phyloP scores from a whole-genome alignment of 2,888 invertebrate genomes.

The Cephonodes hylas region DNA sequence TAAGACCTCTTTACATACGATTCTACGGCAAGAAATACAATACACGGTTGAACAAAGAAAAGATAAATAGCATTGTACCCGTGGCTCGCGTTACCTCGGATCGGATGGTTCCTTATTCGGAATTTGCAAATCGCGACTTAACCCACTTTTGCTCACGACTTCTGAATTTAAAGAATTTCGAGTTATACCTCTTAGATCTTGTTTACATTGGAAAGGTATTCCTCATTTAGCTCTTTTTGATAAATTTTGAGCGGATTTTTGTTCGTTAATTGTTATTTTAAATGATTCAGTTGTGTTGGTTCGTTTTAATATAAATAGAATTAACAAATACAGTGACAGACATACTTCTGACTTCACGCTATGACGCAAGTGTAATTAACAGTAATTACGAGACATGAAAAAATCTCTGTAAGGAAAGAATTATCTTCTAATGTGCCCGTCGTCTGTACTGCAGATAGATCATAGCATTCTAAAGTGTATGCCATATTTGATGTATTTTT shows the following conservation, averaged over 20 bases:
- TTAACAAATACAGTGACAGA: too few relatives aligned
- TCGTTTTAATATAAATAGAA: too few relatives aligned
- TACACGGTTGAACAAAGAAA: constrained; percentile 20
- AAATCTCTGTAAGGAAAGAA: too few relatives aligned
- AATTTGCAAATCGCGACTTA: constrained; percentile 47
- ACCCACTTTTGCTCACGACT: constrained; percentile 33
- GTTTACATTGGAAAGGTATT: constrained; percentile 18
- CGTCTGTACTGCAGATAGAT: too few relatives aligned
- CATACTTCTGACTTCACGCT: too few relatives aligned
- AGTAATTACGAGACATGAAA: too few relatives aligned
- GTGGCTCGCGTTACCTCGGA: constrained; percentile 29
- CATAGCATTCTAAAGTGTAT: too few relatives aligned
- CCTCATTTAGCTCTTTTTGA: background rate
- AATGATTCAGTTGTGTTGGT: too few relatives aligned
- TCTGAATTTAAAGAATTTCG: constrained; percentile 5
- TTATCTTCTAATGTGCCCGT: too few relatives aligned
- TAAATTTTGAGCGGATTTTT: background rate
- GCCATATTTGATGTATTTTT: too few relatives aligned
- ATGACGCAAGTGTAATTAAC: too few relatives aligned
- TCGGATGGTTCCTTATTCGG: constrained; percentile 29
- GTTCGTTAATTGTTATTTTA: background rate
- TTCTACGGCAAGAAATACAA: constrained; percentile 15
- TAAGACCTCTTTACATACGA: constrained; percentile 6
- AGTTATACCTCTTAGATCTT: constrained; percentile 24
- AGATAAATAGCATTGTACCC: constrained; percentile 27